These are phyloP conservation scores for Ardeotis arabs DNA, from an alignment of 2,113 vertebrate genomes.

Conservation along the genomic window DNA sequence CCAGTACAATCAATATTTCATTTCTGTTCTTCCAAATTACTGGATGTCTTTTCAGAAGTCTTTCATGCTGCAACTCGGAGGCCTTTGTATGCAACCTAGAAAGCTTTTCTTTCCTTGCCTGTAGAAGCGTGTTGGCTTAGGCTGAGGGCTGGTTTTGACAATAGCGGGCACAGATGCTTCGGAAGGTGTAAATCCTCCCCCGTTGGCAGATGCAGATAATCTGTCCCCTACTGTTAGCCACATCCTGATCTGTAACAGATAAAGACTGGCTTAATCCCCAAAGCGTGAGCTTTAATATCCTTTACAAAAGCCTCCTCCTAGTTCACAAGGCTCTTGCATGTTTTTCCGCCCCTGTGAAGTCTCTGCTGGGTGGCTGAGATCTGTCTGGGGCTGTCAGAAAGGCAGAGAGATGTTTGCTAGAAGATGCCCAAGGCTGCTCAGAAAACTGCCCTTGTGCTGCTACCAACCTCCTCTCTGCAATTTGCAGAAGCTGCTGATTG, in stretches of 20 bases:
- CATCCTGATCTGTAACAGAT: constrained; percentile 57
- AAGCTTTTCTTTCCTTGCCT: neutral
- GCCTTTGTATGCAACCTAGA: neutral
- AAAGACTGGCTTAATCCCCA: constrained; percentile 51
- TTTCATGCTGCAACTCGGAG: rapidly evolving
- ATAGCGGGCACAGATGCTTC: constrained; percentile 42
- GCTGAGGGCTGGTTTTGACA: neutral
- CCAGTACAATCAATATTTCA: neutral
- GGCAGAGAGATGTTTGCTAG: neutral
- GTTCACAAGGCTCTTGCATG: neutral
- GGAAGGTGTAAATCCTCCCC: constrained; percentile 54
- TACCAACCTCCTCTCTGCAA: neutral
- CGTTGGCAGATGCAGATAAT: constrained; percentile 40
- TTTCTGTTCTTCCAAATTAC: neutral
- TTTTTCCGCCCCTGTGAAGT: neutral
- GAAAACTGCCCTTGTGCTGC: rapidly evolving
- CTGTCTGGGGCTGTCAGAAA: neutral
- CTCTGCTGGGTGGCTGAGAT: neutral
- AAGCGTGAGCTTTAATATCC: constrained; percentile 57
- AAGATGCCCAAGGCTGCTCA: neutral
- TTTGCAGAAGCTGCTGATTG: neutral
- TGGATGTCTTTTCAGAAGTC: neutral
- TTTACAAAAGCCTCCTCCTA: constrained; percentile 29
- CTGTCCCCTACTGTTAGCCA: constrained; percentile 46
- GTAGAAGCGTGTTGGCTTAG: neutral